Percentiles rank a stretch among this genome's conserved stretches.
Evolutionary conservation across 1,140 invertebrate species (phyloP).

Genomic region (Caenorhabditis elegans): WBcel235 BX284604.4:7073001-7073500

Average conservation of each 20-base stretch:
- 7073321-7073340: background rate
- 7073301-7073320: background rate
- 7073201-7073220: too few relatives aligned
- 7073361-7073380: background rate
- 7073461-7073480: background rate
- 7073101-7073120: too few relatives aligned
- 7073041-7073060: too few relatives aligned
- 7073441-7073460: background rate
- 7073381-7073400: background rate
- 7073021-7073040: too few relatives aligned
- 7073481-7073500: background rate
- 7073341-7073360: background rate
- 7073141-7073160: too few relatives aligned
- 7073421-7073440: background rate
- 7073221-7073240: too few relatives aligned
- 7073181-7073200: too few relatives aligned
- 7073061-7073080: too few relatives aligned
- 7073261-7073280: background rate
- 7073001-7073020: too few relatives aligned
- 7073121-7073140: too few relatives aligned
- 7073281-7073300: background rate
- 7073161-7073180: too few relatives aligned
- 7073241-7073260: background rate
- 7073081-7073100: too few relatives aligned
- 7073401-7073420: background rate